Base-by-base conservation (phyloP, 2,888 invertebrate species). In the Drosophila mulleri region DNA sequence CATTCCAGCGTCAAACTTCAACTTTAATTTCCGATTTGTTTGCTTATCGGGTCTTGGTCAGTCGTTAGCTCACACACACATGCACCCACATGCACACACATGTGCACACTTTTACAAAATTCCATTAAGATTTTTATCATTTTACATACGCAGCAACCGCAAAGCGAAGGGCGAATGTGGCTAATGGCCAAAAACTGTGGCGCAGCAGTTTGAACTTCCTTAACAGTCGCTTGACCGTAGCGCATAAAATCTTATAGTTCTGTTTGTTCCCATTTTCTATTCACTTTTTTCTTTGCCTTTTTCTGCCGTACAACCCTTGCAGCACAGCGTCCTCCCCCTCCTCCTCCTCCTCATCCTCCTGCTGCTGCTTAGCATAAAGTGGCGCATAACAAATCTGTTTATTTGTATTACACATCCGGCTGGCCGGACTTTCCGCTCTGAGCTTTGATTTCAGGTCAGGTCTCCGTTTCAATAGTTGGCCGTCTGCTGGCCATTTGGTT, bases 311-410 rank as follows among this genome's bases (percentile, higher is more conserved):
- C 68, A 78, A 74, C 82, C 77, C 85, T 83, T 73, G 14, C 48
- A 16, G n/a, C 48, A 37, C 4, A 12, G 20, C 16, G 8, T 52
- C 44, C 60, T 50, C 50, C 9, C 11, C 9, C 9, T 32, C 3
- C 9, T 32, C 3, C 9, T 32, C 8, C 32, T 32, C 11, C 32
- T 35, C 0, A 12, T 35, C 12, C 35, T 35, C 3, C 48, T 66
- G 50, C 68, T 80, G 41, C 68, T 82, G 77, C 88, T 82, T 84
- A 88, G 75, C 88, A 85, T 88, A 83, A 89, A 90, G 83, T 83
- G 87, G 78, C 73, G 88, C 89, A 90, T 89, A 89, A 88, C 88
- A 87, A 90, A 90, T 90, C 87, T 89, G 89, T 90, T 89, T 90
- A 88, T 83, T 86, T 88, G 85, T 81, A 71, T 74, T 72, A 59